Evolutionary conservation across 2,888 invertebrate genomes (phyloP).

Genomic region (Latrodectus hesperus): DNA sequence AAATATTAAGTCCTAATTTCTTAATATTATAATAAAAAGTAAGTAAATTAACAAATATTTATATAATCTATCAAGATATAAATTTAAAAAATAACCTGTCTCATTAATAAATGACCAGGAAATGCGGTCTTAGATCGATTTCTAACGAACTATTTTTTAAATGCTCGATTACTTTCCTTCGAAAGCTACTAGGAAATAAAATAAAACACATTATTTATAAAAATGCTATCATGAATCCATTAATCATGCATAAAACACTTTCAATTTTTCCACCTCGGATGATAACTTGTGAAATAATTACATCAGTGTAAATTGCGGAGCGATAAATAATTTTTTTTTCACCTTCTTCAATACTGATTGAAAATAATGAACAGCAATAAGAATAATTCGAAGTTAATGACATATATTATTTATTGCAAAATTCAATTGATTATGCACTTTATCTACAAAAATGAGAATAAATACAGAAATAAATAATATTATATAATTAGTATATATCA

Average conservation of each 20-base stretch:
- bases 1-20: too few species aligned
- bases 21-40: too few species aligned
- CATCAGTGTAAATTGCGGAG: neutral
- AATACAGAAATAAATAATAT: neutral
- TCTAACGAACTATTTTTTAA: too few species aligned
- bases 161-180: neutral
- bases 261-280: neutral
- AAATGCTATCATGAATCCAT: neutral
- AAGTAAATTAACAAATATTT: too few species aligned
- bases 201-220: neutral
- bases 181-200: neutral
- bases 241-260: neutral
- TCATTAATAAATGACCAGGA: too few species aligned
- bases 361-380: neutral
- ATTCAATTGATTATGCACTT: neutral
- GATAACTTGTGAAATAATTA: conserved; percentile 1
- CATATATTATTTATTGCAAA: neutral
- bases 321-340: neutral
- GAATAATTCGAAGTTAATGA: conserved; percentile 1
- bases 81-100: too few species aligned
- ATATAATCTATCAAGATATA: too few species aligned
- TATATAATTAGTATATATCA: too few species aligned
- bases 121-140: too few species aligned
- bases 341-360: neutral
- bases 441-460: neutral